Evolutionary conservation across 2,113 vertebrate species (phyloP).

Genomic region (Okapia johnstoni): DNA sequence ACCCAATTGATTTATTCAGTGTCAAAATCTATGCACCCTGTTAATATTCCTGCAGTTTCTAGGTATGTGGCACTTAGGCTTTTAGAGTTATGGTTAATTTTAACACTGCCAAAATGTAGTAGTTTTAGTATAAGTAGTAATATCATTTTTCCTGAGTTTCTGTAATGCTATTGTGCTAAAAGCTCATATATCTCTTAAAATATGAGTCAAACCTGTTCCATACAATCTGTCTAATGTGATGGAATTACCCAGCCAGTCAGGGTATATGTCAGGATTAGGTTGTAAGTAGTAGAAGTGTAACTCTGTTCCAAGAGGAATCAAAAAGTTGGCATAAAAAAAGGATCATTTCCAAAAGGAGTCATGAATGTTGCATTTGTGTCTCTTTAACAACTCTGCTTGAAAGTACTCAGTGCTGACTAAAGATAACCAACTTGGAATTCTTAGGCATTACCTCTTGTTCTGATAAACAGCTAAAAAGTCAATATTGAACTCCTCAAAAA

Average conservation of each 20-base stretch:
- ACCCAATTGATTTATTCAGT: neutral
- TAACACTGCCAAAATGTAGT: constrained; percentile 4
- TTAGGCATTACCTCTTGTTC: neutral
- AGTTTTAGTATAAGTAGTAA: neutral
- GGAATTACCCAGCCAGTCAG: neutral
- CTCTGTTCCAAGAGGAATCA: neutral
- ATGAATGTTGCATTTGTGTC: neutral
- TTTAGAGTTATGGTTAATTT: constrained; percentile 24
- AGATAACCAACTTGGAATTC: neutral
- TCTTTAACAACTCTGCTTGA: neutral
- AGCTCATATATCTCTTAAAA: neutral
- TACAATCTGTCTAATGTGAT: neutral
- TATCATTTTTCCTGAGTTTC: neutral
- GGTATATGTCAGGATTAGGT: neutral
- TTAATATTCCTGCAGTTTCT: constrained; percentile 7
- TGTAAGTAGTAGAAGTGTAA: neutral
- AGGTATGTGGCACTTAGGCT: neutral
- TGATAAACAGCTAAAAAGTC: neutral
- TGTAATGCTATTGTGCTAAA: neutral
- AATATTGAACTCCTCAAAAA: neutral
- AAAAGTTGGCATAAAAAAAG: neutral
- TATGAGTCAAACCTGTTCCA: neutral
- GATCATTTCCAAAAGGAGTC: neutral
- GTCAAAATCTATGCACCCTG: neutral
- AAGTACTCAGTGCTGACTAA: neutral